Percentiles rank a stretch among this genome's conserved stretches.
phyloP scores from a whole-genome alignment of 53 echinoderm and acorn worm genomes.

The Holothuria leucospilota region DNA sequence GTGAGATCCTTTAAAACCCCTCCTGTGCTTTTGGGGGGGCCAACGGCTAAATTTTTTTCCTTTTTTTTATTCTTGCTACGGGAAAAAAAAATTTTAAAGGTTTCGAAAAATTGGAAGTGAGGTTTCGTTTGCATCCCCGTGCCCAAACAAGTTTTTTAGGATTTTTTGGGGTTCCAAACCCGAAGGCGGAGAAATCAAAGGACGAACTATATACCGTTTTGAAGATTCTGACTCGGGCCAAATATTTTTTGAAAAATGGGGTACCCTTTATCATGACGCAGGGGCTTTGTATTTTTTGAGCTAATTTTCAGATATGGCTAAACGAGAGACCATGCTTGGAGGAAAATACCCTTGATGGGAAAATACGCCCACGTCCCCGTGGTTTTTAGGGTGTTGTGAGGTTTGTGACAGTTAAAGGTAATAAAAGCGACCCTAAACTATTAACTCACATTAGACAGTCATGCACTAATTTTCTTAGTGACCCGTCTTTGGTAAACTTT shows the following conservation, averaged over 20 bases:
- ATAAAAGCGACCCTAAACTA: no score
- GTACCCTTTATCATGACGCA: constrained; percentile 53
- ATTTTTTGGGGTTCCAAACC: background rate
- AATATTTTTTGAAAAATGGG: constrained; percentile 43
- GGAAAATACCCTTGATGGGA: constrained; percentile 34
- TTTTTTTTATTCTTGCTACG: background rate
- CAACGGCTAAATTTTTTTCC: background rate
- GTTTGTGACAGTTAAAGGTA: no score
- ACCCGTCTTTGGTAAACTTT: background rate
- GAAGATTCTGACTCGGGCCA: background rate
- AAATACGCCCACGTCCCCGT: constrained; percentile 10
- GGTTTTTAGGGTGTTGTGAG: no score
- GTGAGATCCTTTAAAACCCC: constrained; percentile 40
- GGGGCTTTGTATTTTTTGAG: constrained; percentile 61
- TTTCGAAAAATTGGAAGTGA: constrained; percentile 47
- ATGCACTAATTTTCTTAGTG: no score
- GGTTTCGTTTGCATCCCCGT: constrained; percentile 52
- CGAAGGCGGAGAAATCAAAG: background rate
- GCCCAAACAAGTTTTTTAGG: constrained; percentile 37
- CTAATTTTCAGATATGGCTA: constrained; percentile 57
- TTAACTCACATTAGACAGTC: no score
- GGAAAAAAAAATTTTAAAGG: constrained; percentile 48
- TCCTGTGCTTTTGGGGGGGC: background rate
- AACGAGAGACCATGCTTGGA: constrained; percentile 62
- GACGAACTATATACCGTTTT: background rate